Evolutionary conservation across 2,113 vertebrate genomes (phyloP).

Genomic region (Cyanistes caeruleus): DNA sequence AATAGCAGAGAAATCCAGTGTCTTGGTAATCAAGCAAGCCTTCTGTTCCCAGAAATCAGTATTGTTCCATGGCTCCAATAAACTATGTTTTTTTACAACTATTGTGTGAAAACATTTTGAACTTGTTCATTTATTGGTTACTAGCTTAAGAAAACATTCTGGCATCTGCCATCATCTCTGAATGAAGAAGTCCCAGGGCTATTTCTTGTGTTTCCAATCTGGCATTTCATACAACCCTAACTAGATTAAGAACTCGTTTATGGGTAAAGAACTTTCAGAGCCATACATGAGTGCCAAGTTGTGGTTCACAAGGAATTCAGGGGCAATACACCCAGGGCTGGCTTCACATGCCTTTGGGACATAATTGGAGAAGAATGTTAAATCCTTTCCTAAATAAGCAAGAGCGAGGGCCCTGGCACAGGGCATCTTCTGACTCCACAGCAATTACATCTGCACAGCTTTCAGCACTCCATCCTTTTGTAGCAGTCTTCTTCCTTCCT

Average conservation of each 20-base stretch:
- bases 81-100: background rate
- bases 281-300: background rate
- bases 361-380: conserved; percentile 6
- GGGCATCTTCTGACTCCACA: background rate
- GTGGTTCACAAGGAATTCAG: conserved; percentile 26
- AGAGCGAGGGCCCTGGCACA: background rate
- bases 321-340: background rate
- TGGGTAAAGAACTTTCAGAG: conserved; percentile 24
- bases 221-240: background rate
- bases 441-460: background rate
- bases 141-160: background rate
- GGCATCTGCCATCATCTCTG: background rate
- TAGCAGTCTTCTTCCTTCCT: background rate
- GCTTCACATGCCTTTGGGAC: background rate
- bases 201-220: background rate
- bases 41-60: background rate
- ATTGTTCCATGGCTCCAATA: background rate
- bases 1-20: background rate
- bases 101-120: background rate
- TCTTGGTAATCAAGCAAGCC: background rate
- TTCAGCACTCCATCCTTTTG: background rate
- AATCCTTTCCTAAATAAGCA: conserved; percentile 12
- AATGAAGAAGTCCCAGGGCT: background rate
- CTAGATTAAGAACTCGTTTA: background rate
- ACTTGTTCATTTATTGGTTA: background rate